A percentile compares a stretch with the other conserved stretches of the same genome.
Evolutionary conservation across 2,113 vertebrate species (phyloP).

Genomic region (Alethe castanea): DNA sequence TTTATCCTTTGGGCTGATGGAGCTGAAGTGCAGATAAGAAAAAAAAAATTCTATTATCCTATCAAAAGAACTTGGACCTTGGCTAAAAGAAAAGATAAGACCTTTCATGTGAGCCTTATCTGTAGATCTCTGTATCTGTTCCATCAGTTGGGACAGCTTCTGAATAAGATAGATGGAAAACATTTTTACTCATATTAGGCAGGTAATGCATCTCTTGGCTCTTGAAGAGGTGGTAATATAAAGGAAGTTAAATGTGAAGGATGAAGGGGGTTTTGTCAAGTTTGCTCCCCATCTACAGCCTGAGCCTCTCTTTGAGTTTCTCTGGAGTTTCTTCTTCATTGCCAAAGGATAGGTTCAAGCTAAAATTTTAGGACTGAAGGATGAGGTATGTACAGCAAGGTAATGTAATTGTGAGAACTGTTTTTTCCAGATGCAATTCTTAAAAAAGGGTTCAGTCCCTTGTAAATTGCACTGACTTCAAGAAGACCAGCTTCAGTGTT

Average conservation of each 20-base stretch:
- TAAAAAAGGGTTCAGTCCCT: background rate
- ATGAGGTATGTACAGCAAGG: background rate
- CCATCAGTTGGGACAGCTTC: background rate
- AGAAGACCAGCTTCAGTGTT: background rate
- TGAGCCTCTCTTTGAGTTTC: background rate
- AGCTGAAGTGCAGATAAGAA: conserved; percentile 3
- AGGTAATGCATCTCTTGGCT: background rate
- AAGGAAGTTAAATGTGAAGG: background rate
- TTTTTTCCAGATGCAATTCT: background rate
- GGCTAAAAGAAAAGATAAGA: conserved; percentile 24
- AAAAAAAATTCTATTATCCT: background rate
- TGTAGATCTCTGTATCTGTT: background rate
- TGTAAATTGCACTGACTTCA: background rate
- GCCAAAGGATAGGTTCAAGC: background rate
- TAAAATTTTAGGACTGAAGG: background rate
- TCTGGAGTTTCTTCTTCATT: background rate
- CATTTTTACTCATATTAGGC: background rate
- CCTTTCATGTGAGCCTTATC: conserved; percentile 3
- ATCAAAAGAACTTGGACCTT: background rate
- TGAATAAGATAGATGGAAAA: conserved; percentile 8
- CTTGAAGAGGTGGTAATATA: background rate
- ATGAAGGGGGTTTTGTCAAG: background rate
- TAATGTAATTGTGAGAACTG: background rate
- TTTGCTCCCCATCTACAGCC: background rate
- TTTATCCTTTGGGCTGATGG: background rate